Evolutionary conservation across 2,888 invertebrate species (phyloP).

Genomic region (Ctenicera cuprea): DNA sequence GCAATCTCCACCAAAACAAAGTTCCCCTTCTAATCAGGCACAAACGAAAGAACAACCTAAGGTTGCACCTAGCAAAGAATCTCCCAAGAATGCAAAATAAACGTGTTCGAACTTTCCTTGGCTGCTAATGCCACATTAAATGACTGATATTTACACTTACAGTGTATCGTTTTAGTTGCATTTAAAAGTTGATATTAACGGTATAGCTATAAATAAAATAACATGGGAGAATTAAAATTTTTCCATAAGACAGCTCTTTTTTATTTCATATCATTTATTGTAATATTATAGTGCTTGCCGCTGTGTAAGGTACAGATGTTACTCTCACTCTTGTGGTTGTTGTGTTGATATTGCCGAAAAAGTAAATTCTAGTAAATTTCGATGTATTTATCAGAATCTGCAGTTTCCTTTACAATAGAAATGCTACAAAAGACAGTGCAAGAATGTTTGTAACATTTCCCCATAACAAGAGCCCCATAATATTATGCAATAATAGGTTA

Average conservation of each 20-base stretch:
- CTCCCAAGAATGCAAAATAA: conserved; percentile 15
- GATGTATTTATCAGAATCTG: too few relatives aligned
- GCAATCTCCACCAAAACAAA: background rate
- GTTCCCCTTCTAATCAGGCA: background rate
- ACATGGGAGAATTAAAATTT: background rate
- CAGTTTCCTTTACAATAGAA: too few relatives aligned
- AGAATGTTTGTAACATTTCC: too few relatives aligned
- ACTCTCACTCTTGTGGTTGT: too few relatives aligned
- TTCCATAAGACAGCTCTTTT: background rate
- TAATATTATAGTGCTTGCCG: too few relatives aligned
- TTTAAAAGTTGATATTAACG: too few relatives aligned
- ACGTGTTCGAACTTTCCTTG: background rate
- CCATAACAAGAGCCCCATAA: too few relatives aligned
- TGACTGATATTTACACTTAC: conserved; percentile 13
- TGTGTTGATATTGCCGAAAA: too few relatives aligned
- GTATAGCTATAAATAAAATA: background rate
- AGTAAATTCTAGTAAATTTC: too few relatives aligned
- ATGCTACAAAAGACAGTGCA: too few relatives aligned
- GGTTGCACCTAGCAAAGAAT: conserved; percentile 46
- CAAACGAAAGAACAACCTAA: conserved; percentile 72
- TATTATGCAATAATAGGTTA: too few relatives aligned
- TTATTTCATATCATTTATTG: background rate
- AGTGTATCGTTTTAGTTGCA: background rate
- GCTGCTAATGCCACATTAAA: background rate
- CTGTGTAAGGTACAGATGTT: too few relatives aligned